A percentile compares a stretch with the other conserved stretches of the same genome.
phyloP scores from a whole-genome alignment of 2,113 vertebrate species.

The Murina feae region DNA sequence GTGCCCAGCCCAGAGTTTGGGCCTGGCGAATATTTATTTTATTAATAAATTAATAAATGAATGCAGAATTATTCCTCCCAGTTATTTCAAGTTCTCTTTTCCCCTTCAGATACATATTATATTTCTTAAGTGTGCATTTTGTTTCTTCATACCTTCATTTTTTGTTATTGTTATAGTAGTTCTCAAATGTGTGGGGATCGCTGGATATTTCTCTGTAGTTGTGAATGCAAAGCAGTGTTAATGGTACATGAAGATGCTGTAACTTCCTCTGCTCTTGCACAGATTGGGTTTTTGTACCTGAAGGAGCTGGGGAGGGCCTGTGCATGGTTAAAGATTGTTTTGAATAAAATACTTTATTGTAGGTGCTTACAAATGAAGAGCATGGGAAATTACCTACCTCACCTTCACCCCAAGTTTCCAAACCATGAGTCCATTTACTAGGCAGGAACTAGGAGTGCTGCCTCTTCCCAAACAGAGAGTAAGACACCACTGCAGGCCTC shows the following conservation, averaged over 20 bases:
- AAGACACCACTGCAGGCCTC: neutral
- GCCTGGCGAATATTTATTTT: neutral
- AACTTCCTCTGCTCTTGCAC: neutral
- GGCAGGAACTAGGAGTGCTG: neutral
- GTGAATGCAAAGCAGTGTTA: neutral
- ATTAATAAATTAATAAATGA: neutral
- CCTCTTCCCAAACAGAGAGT: rapidly evolving
- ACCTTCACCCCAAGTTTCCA: neutral
- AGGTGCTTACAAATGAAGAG: neutral
- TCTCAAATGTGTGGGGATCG: neutral
- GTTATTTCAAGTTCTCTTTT: neutral
- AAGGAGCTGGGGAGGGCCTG: neutral
- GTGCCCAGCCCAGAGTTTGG: neutral
- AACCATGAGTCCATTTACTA: neutral
- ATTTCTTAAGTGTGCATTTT: neutral
- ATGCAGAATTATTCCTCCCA: neutral
- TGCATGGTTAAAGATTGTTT: neutral
- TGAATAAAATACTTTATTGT: neutral
- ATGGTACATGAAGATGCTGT: neutral
- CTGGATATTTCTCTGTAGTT: neutral
- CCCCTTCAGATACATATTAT: neutral
- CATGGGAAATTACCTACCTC: rapidly evolving
- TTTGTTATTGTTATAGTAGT: neutral
- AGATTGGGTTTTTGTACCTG: neutral
- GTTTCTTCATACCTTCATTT: neutral